Evolutionary conservation across 2,113 vertebrate genomes (phyloP), one percentile per base, ranked within the genome.

Genomic region (Garra rufa): DNA sequence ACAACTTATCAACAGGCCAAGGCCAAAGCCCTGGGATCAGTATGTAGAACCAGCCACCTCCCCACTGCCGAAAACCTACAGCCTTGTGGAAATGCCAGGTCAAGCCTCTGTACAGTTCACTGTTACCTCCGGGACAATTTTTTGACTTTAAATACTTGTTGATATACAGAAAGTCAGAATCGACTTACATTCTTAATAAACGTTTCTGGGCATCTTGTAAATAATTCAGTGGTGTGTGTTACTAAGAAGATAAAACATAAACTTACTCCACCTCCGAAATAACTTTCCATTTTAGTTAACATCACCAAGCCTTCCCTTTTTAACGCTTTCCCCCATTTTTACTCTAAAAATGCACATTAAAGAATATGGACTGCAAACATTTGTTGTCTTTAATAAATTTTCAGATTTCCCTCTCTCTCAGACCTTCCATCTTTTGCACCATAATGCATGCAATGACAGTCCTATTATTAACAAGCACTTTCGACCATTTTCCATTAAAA

Each of bases 1-100:
- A 86, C 92, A 93, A 94, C 93, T 94, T 94, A 94, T 94, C 94
- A 94, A 94, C 92, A 93, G 91, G 92, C 93, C 88, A 90, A 87
- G 90, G 90, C 92, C 89, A 90, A 89, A 92, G 87, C 89, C 87
- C 91, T 75, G 81, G 85, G 91, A 93, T 91, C 92, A 88, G 90
- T 91, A 92, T 91, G 91, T 93, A 90, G 91, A 85, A 85, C 91
- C 70, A 77, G 71, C 82, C 82, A 43, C 80, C 83, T 70, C 26
- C 88, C 89, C 85, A 88, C 84, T 24, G 65, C 70, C 69, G 83
- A 85, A 90, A 78, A 77, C 83, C 67, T 44, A 82, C 46, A 38
- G 71, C 52, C 63, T 44, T 10, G 59, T 0, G 34, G 57, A 74
- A 76, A 50, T 67, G 38, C 43, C 65, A 70, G 46, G 79, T 81